Percentiles rank a stretch among this genome's conserved stretches.
Conservation (phyloP, 2,888 invertebrate genomes). For the Scaptodrosophila latifasciaeformis region DNA sequence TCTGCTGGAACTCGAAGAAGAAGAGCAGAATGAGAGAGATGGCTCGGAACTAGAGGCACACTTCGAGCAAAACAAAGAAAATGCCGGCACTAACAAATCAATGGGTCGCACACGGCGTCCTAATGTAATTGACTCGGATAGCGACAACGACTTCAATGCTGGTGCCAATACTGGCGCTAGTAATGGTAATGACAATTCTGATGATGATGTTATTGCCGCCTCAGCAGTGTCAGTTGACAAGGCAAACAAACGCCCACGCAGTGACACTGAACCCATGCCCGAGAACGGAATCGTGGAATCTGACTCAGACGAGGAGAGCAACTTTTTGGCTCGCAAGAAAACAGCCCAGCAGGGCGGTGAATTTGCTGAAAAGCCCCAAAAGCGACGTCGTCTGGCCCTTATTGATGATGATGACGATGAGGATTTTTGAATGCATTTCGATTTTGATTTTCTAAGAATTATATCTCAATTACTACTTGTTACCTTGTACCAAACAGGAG, state of each 20-base stretch:
- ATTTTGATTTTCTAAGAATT: constrained; percentile 22
- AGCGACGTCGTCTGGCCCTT: constrained; percentile 72
- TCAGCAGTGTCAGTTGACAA: constrained; percentile 45
- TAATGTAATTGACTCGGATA: constrained; percentile 74
- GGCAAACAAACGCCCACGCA: constrained; percentile 64
- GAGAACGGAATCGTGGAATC: constrained; percentile 34
- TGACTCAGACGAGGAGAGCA: constrained; percentile 54
- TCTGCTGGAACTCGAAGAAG: constrained; percentile 67
- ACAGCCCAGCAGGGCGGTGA: constrained; percentile 37
- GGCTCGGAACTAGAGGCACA: too few species aligned
- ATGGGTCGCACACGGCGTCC: constrained; percentile 62
- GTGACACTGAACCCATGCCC: constrained; percentile 44
- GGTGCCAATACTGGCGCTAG: too few species aligned
- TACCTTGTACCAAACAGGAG: too few species aligned
- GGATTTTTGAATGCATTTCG: constrained; percentile 44
- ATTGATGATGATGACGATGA: constrained; percentile 72
- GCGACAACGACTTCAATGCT: too few species aligned
- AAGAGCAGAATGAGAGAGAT: constrained; percentile 26
- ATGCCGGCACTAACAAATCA: constrained; percentile 47
- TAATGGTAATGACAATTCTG: too few species aligned
- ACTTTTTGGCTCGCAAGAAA: constrained; percentile 68
- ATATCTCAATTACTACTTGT: constrained; percentile 15
- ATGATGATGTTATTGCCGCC: constrained; percentile 32
- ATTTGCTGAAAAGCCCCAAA: constrained; percentile 54
- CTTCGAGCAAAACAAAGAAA: constrained; percentile 40